phyloP scores from a whole-genome alignment of 2,113 vertebrate genomes.

The Tautogolabrus adspersus region DNA sequence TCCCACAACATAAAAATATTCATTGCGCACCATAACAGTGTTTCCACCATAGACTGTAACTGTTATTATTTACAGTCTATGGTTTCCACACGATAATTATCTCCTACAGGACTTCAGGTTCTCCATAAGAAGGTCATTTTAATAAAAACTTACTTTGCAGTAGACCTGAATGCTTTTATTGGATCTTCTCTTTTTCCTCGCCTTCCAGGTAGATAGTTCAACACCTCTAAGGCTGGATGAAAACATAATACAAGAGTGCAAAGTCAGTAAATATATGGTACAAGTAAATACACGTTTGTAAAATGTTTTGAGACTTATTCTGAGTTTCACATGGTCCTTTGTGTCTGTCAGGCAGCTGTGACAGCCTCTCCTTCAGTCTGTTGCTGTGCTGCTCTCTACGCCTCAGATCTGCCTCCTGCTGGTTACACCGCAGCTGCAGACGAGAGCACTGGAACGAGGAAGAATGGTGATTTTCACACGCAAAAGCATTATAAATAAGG shows the following conservation, averaged over 20 bases:
- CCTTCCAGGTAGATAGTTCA: conserved; percentile 68
- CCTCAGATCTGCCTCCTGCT: conserved; percentile 76
- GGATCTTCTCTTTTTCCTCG: conserved; percentile 48
- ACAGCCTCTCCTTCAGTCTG: conserved; percentile 75
- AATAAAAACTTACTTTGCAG: conserved; percentile 55
- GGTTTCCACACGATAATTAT: too few species aligned
- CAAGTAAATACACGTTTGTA: background rate
- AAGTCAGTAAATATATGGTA: background rate
- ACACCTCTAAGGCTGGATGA: conserved; percentile 76
- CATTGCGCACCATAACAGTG: too few species aligned
- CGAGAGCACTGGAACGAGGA: conserved; percentile 42
- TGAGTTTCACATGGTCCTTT: conserved; percentile 64
- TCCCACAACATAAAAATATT: too few species aligned
- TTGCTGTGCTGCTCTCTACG: conserved; percentile 69
- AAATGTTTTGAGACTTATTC: background rate
- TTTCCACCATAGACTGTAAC: too few species aligned
- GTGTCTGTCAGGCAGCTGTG: conserved; percentile 65
- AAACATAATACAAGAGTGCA: background rate
- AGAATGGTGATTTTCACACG: background rate
- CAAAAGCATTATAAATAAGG: background rate
- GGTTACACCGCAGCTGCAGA: conserved; percentile 73
- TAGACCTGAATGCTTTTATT: conserved; percentile 26
- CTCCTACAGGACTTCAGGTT: too few species aligned
- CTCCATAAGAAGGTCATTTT: background rate
- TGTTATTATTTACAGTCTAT: too few species aligned